Evolutionary conservation across 2,797 vertebrate genomes (phyloP).

Genomic region (Alca torda): DNA sequence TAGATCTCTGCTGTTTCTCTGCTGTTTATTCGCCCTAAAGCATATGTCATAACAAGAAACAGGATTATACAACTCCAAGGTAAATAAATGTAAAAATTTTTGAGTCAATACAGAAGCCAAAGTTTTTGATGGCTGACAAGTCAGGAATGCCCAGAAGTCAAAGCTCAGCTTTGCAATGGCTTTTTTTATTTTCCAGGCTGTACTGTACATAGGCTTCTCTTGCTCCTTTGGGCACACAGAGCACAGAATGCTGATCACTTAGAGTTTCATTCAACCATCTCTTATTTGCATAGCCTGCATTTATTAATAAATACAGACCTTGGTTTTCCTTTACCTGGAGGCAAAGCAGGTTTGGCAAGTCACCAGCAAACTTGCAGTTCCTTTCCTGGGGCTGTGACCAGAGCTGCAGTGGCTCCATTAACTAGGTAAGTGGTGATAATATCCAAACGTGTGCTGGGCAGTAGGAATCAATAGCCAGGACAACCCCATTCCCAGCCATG

Average conservation of each 20-base stretch:
- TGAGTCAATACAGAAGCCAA: background rate
- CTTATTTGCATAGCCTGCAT: background rate
- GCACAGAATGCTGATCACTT: background rate
- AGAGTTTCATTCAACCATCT: background rate
- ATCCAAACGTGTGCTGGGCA: background rate
- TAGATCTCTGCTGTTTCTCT: background rate
- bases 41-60: background rate
- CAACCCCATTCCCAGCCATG: background rate
- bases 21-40: background rate
- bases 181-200: background rate
- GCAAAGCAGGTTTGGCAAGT: background rate
- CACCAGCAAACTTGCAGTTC: background rate
- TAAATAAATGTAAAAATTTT: background rate
- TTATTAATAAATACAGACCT: background rate
- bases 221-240: background rate
- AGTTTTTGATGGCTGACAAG: background rate
- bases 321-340: background rate
- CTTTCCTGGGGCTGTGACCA: background rate
- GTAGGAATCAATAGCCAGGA: background rate
- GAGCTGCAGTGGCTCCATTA: background rate
- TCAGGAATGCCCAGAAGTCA: background rate
- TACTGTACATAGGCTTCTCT: background rate
- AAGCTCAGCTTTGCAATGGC: background rate
- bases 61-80: background rate
- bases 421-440: background rate